These are phyloP conservation scores for Chelonia mydas DNA, from an alignment of 2,797 vertebrate species.

Conservation along the genomic window DNA sequence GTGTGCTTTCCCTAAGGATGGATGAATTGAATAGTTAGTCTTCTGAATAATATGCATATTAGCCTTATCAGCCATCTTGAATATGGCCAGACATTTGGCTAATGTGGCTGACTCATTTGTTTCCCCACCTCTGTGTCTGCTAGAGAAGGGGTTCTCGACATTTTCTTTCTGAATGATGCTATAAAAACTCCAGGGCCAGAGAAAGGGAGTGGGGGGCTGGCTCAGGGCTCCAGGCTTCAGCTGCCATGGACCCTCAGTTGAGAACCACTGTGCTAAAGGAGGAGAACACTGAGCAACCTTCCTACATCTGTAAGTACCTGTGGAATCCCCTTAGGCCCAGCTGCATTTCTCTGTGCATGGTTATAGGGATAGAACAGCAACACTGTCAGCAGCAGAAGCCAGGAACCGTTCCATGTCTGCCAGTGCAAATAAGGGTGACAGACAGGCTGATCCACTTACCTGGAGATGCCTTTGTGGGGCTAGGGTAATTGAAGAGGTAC, in stretches of 20 bases:
- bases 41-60: neutral
- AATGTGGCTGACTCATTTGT: neutral
- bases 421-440: neutral
- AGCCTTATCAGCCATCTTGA: neutral
- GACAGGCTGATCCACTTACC: neutral
- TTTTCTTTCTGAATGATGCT: no score
- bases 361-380: neutral
- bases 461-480: neutral
- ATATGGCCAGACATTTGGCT: neutral
- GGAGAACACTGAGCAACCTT: neutral
- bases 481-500: neutral
- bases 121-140: neutral
- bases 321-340: neutral
- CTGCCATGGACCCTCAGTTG: no score
- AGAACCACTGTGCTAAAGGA: neutral
- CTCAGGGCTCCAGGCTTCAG: no score
- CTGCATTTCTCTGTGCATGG: neutral
- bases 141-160: neutral
- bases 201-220: no score
- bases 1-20: accelerated
- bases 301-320: neutral
- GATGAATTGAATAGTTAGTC: neutral
- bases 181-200: no score
- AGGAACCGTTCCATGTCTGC: neutral
- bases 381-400: neutral